Evolutionary conservation across 2,113 vertebrate species (phyloP).

Genomic region (Planiliza haematocheilus): DNA sequence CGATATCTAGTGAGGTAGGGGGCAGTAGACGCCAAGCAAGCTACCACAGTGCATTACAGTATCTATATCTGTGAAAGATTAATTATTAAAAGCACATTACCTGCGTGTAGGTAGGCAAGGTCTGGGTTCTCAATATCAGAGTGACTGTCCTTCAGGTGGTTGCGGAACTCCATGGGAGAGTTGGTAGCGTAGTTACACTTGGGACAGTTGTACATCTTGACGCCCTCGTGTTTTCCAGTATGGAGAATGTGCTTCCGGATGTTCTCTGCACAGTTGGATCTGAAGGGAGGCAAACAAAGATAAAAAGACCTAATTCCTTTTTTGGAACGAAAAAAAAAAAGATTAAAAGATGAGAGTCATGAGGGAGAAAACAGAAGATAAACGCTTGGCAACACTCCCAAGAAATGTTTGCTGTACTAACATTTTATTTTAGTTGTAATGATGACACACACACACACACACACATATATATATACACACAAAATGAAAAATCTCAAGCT

Average conservation of each 20-base stretch:
- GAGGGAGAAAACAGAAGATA: slow-evolving; percentile 44
- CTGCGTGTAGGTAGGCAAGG: slow-evolving; percentile 96
- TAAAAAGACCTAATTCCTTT: slow-evolving; percentile 12
- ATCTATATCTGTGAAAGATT: neutral
- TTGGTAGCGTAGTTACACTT: slow-evolving; percentile 94
- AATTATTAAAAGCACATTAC: slow-evolving; percentile 71
- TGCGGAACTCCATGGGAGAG: slow-evolving; percentile 95
- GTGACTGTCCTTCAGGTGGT: slow-evolving; percentile 95
- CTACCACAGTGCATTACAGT: neutral
- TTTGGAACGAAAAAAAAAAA: slow-evolving; percentile 8
- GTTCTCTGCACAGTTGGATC: slow-evolving; percentile 99
- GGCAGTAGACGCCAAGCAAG: neutral
- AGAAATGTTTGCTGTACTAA: slow-evolving; percentile 50
- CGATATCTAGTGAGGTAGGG: neutral
- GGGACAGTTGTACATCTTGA: slow-evolving; percentile 99
- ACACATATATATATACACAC: slow-evolving; percentile 7
- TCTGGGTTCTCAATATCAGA: slow-evolving; percentile 97
- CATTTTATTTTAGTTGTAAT: slow-evolving; percentile 47
- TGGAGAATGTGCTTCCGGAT: slow-evolving; percentile 99
- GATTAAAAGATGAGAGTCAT: slow-evolving; percentile 49
- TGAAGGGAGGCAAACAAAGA: slow-evolving; percentile 65
- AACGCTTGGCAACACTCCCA: slow-evolving; percentile 43
- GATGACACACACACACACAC: slow-evolving; percentile 14
- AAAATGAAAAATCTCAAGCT: neutral
- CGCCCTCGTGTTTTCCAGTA: slow-evolving; percentile 97